A percentile compares a stretch with the other conserved stretches of the same genome.
phyloP scores from a whole-genome alignment of 92 coral and sea anemone species.

The Epizoanthus rinbou region DNA sequence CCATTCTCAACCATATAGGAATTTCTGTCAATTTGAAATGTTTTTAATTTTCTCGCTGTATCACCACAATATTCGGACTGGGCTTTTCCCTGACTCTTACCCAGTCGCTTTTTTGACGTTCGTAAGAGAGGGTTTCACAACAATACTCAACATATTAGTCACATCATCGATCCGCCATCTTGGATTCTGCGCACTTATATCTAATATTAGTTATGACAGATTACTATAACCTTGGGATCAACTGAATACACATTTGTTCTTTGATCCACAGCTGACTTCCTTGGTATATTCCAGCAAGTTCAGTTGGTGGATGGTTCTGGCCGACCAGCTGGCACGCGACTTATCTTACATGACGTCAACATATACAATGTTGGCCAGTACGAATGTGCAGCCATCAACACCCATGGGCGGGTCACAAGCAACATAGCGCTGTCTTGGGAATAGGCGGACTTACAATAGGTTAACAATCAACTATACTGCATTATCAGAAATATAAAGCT shows the following conservation, averaged over 20 bases:
- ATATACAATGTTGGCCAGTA: conserved; percentile 20
- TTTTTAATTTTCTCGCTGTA: too few species aligned
- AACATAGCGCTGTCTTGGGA: not conserved
- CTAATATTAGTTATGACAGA: not conserved
- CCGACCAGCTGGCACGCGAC: conserved; percentile 53
- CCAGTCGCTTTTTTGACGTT: too few species aligned
- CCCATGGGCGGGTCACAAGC: conserved; percentile 40
- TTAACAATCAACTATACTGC: not conserved
- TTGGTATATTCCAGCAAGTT: conserved; percentile 49
- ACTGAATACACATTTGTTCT: not conserved
- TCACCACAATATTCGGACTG: too few species aligned
- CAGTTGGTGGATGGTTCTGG: conserved; percentile 51
- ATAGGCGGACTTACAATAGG: not conserved
- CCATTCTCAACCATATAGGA: too few species aligned
- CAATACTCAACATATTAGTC: too few species aligned
- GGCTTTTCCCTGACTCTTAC: too few species aligned
- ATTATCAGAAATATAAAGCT: too few species aligned
- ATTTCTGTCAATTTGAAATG: too few species aligned
- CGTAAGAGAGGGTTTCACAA: not conserved
- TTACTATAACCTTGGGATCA: not conserved
- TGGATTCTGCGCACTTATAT: too few species aligned
- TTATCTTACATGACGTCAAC: conserved; percentile 30
- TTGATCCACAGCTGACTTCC: conserved; percentile 53
- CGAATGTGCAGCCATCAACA: conserved; percentile 51
- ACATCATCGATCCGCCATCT: too few species aligned